Evolutionary conservation across 2,888 invertebrate genomes (phyloP).

Genomic region (Hydropsyche betteni): DNA sequence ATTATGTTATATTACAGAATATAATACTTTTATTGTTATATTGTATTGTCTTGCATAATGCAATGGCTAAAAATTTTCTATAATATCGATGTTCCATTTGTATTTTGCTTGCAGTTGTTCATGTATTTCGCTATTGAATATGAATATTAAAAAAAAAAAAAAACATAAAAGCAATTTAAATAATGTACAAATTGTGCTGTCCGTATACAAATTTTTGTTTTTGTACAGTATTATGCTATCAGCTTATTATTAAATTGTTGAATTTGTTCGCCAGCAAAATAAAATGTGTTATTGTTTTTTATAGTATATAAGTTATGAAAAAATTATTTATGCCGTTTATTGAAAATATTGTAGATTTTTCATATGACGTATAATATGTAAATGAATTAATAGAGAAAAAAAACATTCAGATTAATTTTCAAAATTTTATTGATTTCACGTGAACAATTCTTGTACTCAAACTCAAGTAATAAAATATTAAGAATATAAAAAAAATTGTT

Average conservation of each 20-base stretch:
- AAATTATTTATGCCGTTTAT: constrained; percentile 49
- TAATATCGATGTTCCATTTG: constrained; percentile 17
- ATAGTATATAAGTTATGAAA: constrained; percentile 50
- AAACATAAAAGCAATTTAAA: constrained; percentile 27
- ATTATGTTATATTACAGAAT: constrained; percentile 13
- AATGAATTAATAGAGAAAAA: constrained; percentile 2
- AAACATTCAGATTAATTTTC: constrained; percentile 3
- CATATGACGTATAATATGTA: neutral
- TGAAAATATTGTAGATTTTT: constrained; percentile 1
- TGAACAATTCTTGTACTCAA: constrained; percentile 39
- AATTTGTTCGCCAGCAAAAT: constrained; percentile 48
- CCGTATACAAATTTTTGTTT: constrained; percentile 41
- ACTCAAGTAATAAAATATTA: no score
- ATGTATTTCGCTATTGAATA: constrained; percentile 15
- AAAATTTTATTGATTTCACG: constrained; percentile 33
- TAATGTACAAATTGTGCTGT: constrained; percentile 46
- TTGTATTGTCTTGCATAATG: no score
- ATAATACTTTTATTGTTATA: neutral
- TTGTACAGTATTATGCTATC: constrained; percentile 44
- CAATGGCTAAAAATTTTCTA: no score
- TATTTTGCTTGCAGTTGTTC: constrained; percentile 15
- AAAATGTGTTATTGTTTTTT: constrained; percentile 51
- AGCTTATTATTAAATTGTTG: constrained; percentile 49
- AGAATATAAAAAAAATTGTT: constrained; percentile 15
- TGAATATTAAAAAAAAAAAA: constrained; percentile 12